Conservation (phyloP, 2,113 vertebrate genomes). For the Pedionomus torquatus region DNA sequence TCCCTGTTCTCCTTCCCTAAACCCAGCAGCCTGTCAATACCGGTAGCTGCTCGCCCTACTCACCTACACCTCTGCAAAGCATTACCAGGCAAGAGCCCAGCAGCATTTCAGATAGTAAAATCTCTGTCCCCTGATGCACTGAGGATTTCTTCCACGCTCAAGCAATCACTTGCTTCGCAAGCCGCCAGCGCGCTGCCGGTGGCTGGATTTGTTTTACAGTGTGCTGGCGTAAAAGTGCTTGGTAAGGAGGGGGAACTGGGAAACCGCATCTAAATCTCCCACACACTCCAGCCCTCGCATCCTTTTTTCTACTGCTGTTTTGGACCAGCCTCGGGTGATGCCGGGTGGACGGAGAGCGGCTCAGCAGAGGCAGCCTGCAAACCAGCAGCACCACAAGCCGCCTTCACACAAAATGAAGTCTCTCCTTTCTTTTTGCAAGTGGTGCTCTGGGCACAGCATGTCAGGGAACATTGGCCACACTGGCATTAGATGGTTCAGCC, state of each 20-base stretch:
- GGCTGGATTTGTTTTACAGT: neutral
- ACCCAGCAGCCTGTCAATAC: neutral
- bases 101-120: neutral
- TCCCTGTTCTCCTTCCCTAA: neutral
- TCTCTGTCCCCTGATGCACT: neutral
- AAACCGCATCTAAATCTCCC: neutral
- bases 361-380: neutral
- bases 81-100: neutral
- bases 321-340: rapidly evolving
- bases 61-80: neutral
- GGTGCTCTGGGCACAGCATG: neutral
- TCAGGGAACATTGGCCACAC: neutral
- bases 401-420: neutral
- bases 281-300: neutral
- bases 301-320: neutral
- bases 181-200: neutral
- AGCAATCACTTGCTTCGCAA: neutral
- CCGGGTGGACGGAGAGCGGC: neutral
- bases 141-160: neutral
- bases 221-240: neutral
- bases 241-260: neutral
- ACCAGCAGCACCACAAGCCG: neutral
- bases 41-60: neutral
- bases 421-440: neutral
- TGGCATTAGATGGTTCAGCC: neutral